Percentiles rank a stretch among this genome's conserved stretches.
These are phyloP conservation scores for Tetragnatha montana DNA, from an alignment of 2,888 invertebrate species.

Conservation along the genomic window DNA sequence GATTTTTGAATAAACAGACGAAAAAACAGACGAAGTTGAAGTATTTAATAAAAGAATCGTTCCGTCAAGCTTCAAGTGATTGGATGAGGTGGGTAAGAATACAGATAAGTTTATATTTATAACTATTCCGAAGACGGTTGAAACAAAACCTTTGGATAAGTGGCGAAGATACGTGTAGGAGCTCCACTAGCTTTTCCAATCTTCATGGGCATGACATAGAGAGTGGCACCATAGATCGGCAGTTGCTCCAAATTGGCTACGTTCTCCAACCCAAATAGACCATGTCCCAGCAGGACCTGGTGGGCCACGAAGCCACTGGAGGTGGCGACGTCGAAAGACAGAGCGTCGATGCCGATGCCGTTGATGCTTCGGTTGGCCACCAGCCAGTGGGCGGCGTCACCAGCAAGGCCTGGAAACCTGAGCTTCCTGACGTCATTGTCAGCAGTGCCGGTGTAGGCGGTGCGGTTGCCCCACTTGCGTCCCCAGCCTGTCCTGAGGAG, in stretches of 20 bases:
- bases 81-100: too few species aligned
- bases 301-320: conserved; percentile 78
- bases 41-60: too few species aligned
- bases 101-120: too few species aligned
- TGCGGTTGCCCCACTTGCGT: conserved; percentile 73
- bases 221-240: conserved; percentile 72
- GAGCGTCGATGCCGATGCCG: conserved; percentile 82
- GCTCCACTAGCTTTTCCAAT: conserved; percentile 81
- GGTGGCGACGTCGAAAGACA: conserved; percentile 81
- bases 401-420: conserved; percentile 78
- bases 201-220: conserved; percentile 80
- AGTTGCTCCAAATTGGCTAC: conserved; percentile 74
- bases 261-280: conserved; percentile 81
- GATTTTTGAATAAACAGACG: too few species aligned
- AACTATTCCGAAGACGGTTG: too few species aligned
- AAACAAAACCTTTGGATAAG: too few species aligned
- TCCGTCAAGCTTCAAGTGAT: too few species aligned
- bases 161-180: conserved; percentile 77
- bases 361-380: conserved; percentile 79
- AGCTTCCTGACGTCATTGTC: conserved; percentile 57
- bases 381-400: conserved; percentile 81
- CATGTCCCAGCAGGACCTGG: conserved; percentile 77
- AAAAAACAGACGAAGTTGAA: too few species aligned
- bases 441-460: conserved; percentile 71
- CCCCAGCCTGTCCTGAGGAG: conserved; percentile 77